phyloP scores from a whole-genome alignment of 2,797 vertebrate species.

The Chloroceryle inda region DNA sequence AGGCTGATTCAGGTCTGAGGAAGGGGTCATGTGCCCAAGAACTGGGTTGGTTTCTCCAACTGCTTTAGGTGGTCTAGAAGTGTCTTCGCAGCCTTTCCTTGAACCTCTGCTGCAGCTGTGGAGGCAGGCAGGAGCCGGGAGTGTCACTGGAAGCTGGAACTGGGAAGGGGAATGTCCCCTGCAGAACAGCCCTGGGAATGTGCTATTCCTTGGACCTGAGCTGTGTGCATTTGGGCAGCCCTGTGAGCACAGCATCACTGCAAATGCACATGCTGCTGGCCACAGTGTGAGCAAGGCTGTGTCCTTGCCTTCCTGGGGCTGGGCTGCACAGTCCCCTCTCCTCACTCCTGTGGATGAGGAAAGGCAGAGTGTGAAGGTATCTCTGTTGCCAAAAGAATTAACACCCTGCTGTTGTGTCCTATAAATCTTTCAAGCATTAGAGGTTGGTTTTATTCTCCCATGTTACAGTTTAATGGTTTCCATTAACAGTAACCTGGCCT shows the following conservation, averaged over 20 bases:
- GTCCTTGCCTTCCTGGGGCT: background rate
- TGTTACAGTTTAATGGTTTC: slow-evolving; percentile 56
- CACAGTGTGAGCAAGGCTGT: accelerated
- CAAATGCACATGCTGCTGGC: background rate
- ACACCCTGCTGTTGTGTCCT: slow-evolving; percentile 33
- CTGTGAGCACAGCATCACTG: accelerated
- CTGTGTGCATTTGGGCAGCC: background rate
- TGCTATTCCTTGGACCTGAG: background rate
- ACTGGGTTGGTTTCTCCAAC: background rate
- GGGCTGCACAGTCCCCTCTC: background rate
- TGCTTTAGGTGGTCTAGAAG: background rate
- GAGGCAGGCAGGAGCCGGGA: background rate
- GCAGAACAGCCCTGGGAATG: background rate
- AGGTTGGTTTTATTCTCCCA: background rate
- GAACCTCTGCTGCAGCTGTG: background rate
- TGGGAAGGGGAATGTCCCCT: accelerated
- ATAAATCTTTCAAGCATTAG: slow-evolving; percentile 46
- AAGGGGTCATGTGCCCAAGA: background rate
- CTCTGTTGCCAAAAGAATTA: slow-evolving; percentile 54
- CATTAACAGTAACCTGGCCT: slow-evolving; percentile 23
- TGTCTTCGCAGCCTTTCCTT: background rate
- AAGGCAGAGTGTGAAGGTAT: background rate
- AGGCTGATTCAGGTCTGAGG: background rate
- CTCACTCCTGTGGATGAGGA: background rate
- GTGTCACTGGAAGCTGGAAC: background rate